Percentiles rank a stretch among this genome's conserved stretches.
Conservation (phyloP, 1,140 invertebrate species). For the Solen grandis region DNA sequence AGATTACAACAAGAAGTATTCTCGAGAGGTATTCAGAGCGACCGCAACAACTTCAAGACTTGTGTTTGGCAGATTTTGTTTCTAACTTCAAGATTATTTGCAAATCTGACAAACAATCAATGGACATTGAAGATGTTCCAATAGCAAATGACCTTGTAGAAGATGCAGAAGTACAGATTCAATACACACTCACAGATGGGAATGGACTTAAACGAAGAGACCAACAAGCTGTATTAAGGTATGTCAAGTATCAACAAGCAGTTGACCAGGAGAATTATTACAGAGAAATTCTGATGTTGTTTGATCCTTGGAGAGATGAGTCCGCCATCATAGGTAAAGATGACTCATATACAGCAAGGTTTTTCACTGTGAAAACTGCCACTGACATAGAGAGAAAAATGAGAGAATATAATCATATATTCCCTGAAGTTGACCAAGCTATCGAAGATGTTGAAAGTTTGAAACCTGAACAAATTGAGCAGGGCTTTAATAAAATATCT, state of each 20-base stretch:
- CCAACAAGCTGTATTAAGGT: neutral
- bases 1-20: too few relatives aligned
- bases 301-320: slow-evolving; percentile 5
- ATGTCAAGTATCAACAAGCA: slow-evolving; percentile 6
- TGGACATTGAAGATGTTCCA: neutral
- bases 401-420: slow-evolving; percentile 1
- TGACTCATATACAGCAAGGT: neutral
- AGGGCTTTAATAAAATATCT: neutral
- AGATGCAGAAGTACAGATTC: neutral
- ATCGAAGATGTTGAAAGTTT: neutral
- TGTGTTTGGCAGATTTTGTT: too few relatives aligned
- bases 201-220: neutral
- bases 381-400: neutral
- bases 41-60: too few relatives aligned
- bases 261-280: slow-evolving; percentile 15
- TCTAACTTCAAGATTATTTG: too few relatives aligned
- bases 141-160: neutral
- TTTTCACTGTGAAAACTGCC: neutral
- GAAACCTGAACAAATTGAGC: neutral
- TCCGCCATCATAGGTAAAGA: neutral
- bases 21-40: too few relatives aligned
- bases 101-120: too few relatives aligned
- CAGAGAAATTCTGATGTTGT: slow-evolving; percentile 12
- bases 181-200: neutral
- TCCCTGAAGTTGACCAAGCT: neutral